phyloP scores from a whole-genome alignment of 1,140 invertebrate genomes.

The Solenopsis invicta region DNA sequence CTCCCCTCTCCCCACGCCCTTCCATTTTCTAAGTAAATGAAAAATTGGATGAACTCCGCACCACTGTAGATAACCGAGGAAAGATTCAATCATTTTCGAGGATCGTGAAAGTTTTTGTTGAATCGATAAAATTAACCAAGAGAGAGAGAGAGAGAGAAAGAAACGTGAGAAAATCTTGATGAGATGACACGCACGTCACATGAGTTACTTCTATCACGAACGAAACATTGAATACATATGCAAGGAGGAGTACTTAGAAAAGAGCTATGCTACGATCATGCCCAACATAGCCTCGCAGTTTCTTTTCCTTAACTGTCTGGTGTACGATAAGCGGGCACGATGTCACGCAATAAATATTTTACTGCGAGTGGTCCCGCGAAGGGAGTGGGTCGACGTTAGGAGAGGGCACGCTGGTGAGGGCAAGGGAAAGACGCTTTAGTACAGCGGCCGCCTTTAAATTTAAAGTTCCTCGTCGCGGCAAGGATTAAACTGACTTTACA shows the following conservation, averaged over 20 bases:
- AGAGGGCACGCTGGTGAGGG: background rate
- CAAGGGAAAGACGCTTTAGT: slow-evolving; percentile 38
- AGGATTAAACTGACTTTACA: slow-evolving; percentile 79
- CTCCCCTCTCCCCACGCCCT: background rate
- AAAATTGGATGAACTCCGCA: slow-evolving; percentile 14
- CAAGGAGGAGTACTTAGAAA: background rate
- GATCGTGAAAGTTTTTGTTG: background rate
- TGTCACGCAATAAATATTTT: slow-evolving; percentile 78
- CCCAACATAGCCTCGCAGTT: background rate
- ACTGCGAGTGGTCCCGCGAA: slow-evolving; percentile 48
- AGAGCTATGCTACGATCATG: slow-evolving; percentile 13
- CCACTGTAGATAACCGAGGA: background rate
- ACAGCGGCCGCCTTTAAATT: slow-evolving; percentile 72
- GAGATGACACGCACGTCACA: background rate
- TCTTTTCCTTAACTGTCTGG: slow-evolving; percentile 68
- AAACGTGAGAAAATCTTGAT: background rate
- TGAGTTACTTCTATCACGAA: slow-evolving; percentile 8
- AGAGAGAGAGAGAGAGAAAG: background rate
- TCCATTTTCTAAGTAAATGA: background rate
- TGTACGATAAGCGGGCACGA: slow-evolving; percentile 71
- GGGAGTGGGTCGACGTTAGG: background rate
- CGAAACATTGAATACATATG: slow-evolving; percentile 18
- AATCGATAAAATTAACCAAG: slow-evolving; percentile 28
- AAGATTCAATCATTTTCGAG: slow-evolving; percentile 1
- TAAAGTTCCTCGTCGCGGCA: slow-evolving; percentile 69